A percentile compares a stretch with the other conserved stretches of the same genome.
Evolutionary conservation across 2,888 invertebrate species (phyloP).

Genomic region (Ophion slaviceki): DNA sequence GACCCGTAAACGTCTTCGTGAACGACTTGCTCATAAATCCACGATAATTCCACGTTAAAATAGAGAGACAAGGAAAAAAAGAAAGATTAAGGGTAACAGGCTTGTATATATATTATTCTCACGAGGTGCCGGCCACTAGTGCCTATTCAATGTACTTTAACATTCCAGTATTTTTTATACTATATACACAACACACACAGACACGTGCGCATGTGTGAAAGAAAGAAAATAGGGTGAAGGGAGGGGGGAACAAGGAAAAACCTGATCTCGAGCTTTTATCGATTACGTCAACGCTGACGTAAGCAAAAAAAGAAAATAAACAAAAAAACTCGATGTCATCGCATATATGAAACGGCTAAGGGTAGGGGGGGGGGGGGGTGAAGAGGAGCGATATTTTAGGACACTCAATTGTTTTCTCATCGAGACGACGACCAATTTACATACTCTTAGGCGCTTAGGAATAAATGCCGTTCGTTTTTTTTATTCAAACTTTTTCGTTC

Average conservation of each 20-base stretch:
- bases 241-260: constrained; percentile 14
- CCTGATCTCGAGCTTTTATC: constrained; percentile 63
- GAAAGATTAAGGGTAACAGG: constrained; percentile 24
- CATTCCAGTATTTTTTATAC: constrained; percentile 71
- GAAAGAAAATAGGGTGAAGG: neutral
- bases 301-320: constrained; percentile 14
- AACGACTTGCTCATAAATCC: constrained; percentile 52
- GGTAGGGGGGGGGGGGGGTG: constrained; percentile 7
- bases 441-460: constrained; percentile 72
- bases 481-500: constrained; percentile 7
- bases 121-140: constrained; percentile 56
- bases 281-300: constrained; percentile 52
- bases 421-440: constrained; percentile 45
- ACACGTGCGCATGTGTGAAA: neutral
- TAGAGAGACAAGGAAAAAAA: neutral
- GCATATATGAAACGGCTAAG: constrained; percentile 3
- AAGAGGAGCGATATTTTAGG: constrained; percentile 22
- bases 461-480: constrained; percentile 59
- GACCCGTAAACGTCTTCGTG: constrained; percentile 33
- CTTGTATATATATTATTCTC: constrained; percentile 48
- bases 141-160: constrained; percentile 64
- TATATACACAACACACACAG: constrained; percentile 6
- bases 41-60: constrained; percentile 27
- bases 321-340: constrained; percentile 33
- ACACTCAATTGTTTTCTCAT: constrained; percentile 40